Conservation (phyloP, 1,140 invertebrate species). For the Anthonomus grandis region DNA sequence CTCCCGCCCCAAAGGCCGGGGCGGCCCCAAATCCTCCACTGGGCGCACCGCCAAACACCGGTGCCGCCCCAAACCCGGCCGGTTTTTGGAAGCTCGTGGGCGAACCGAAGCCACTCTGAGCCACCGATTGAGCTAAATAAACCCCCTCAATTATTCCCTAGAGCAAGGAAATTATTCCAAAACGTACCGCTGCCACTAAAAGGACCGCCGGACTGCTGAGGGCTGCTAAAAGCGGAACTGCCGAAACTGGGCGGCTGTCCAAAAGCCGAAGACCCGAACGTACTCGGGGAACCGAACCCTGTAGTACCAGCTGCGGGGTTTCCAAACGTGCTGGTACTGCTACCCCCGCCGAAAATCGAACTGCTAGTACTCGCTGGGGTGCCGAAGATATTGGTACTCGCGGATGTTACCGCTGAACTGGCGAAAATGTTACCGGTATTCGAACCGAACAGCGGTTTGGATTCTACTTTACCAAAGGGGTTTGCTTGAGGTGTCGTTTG, state of each 20-base stretch:
- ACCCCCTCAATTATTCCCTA: too few species aligned
- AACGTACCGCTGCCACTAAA: conserved; percentile 42
- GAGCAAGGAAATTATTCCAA: too few species aligned
- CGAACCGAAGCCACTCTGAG: conserved; percentile 45
- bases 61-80: conserved; percentile 49
- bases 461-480: conserved; percentile 7
- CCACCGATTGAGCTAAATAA: conserved; percentile 44
- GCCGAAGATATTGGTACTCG: conserved; percentile 22
- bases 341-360: conserved; percentile 4
- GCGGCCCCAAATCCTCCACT: conserved; percentile 49
- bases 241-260: conserved; percentile 30
- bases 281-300: conserved; percentile 32
- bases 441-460: conserved; percentile 1
- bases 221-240: conserved; percentile 28
- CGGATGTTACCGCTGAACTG: neutral
- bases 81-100: conserved; percentile 36
- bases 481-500: conserved; percentile 1
- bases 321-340: conserved; percentile 15
- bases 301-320: conserved; percentile 3
- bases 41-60: conserved; percentile 50
- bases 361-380: conserved; percentile 15
- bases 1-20: conserved; percentile 53
- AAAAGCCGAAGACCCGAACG: conserved; percentile 18
- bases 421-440: conserved; percentile 3
- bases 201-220: conserved; percentile 30